Conservation (phyloP, 2,888 invertebrate genomes). For the Muscina levida region DNA sequence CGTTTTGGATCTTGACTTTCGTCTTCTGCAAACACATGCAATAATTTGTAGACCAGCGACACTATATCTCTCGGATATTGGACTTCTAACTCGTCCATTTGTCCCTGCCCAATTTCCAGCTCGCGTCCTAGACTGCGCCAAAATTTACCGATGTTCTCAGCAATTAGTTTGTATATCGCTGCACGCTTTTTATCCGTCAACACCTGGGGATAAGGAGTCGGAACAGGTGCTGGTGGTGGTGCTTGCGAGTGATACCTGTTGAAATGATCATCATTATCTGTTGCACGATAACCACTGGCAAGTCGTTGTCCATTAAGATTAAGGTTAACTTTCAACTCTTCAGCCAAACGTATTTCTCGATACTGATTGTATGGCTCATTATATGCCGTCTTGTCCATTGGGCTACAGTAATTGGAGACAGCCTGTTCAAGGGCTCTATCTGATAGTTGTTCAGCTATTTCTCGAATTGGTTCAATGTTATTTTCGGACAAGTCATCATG, state of each 20-base stretch:
- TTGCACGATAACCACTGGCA: background rate
- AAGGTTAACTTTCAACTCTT: conserved; percentile 68
- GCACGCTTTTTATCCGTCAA: conserved; percentile 72
- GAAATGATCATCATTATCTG: background rate
- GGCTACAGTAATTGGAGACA: conserved; percentile 66
- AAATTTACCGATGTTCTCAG: conserved; percentile 74
- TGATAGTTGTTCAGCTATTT: conserved; percentile 62
- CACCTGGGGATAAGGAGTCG: conserved; percentile 20
- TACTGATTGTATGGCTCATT: conserved; percentile 67
- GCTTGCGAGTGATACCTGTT: background rate
- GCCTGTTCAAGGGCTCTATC: conserved; percentile 66
- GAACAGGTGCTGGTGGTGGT: background rate
- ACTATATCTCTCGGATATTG: conserved; percentile 72
- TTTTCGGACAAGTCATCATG: conserved; percentile 71
- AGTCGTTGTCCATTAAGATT: conserved; percentile 55
- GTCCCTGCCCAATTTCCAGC: conserved; percentile 74
- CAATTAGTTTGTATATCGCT: conserved; percentile 73
- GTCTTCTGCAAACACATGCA: conserved; percentile 75
- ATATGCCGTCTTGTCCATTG: conserved; percentile 32
- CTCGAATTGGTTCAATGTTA: conserved; percentile 71
- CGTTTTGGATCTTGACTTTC: conserved; percentile 70
- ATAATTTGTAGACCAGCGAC: conserved; percentile 73
- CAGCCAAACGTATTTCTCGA: conserved; percentile 69
- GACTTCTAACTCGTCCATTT: conserved; percentile 74
- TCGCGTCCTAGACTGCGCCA: conserved; percentile 77